Evolutionary conservation across 1,140 invertebrate species (phyloP).

Genomic region (fruit fly (Drosophila melanogaster)): DNA sequence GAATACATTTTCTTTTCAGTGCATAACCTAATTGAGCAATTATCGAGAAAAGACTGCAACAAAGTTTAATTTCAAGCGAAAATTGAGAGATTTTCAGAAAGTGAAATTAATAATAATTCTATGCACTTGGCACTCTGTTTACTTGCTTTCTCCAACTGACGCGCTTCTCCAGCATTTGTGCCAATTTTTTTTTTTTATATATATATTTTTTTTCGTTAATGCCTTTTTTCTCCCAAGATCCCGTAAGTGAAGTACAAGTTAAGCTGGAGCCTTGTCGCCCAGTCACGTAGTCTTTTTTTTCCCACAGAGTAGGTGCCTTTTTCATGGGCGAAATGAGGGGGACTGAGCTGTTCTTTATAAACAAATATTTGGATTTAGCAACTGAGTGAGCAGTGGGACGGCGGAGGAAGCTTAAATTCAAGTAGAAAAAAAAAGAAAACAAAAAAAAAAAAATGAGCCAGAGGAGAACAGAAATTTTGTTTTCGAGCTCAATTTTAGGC

Average conservation of each 20-base stretch:
- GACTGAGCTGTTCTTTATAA: conserved; percentile 63
- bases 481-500: conserved; percentile 50
- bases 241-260: conserved; percentile 40
- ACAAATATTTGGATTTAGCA: conserved; percentile 79
- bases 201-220: neutral
- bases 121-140: conserved; percentile 30
- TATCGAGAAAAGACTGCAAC: conserved; percentile 5
- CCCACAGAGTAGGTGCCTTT: neutral
- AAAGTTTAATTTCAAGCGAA: conserved; percentile 9
- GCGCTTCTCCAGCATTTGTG: neutral
- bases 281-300: conserved; percentile 55
- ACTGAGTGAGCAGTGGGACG: conserved; percentile 44
- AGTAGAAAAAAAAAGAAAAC: conserved; percentile 12
- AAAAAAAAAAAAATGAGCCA: neutral
- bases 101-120: conserved; percentile 23
- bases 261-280: conserved; percentile 57
- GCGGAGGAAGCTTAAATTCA: conserved; percentile 13
- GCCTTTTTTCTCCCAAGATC: neutral
- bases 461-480: conserved; percentile 30
- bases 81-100: conserved; percentile 14
- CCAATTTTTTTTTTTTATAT: neutral
- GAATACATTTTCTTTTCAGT: neutral
- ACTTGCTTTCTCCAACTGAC: conserved; percentile 3
- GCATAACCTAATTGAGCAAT: conserved; percentile 2
- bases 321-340: neutral